Evolutionary conservation across 2,888 invertebrate genomes (phyloP).

Genomic region (Exocentrus adspersus): DNA sequence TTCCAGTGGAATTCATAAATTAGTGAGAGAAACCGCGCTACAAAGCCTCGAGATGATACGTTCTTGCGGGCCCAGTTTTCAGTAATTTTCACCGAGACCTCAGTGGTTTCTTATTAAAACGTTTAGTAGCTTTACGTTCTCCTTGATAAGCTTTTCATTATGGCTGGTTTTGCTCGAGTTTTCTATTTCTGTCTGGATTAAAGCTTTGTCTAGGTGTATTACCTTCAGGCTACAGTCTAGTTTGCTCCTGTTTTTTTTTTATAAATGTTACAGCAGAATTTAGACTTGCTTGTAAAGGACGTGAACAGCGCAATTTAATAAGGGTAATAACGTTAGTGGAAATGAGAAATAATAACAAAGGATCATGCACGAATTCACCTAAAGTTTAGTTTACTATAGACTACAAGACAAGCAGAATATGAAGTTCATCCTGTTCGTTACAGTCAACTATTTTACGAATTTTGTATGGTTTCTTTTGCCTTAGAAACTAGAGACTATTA

Average conservation of each 20-base stretch:
- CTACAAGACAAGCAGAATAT: too few species aligned
- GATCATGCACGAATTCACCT: too few species aligned
- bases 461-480: too few species aligned
- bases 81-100: constrained; percentile 7
- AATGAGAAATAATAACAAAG: too few species aligned
- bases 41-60: constrained; percentile 3
- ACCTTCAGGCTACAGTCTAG: constrained; percentile 5
- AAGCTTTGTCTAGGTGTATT: not conserved
- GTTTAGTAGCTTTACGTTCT: constrained; percentile 8
- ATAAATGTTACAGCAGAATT: not conserved
- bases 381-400: too few species aligned
- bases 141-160: constrained; percentile 11
- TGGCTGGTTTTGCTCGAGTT: constrained; percentile 1
- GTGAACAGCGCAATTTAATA: not conserved
- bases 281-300: not conserved
- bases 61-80: constrained; percentile 6
- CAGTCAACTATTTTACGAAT: too few species aligned
- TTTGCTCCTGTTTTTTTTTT: not conserved
- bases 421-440: too few species aligned
- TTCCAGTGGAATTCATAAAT: constrained; percentile 24
- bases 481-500: too few species aligned
- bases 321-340: too few species aligned
- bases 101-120: constrained; percentile 17
- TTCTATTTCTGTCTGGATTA: constrained; percentile 11
- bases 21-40: constrained; percentile 1